Evolutionary conservation across 2,888 invertebrate genomes (phyloP).

Genomic region (Hoplodrina blanda): DNA sequence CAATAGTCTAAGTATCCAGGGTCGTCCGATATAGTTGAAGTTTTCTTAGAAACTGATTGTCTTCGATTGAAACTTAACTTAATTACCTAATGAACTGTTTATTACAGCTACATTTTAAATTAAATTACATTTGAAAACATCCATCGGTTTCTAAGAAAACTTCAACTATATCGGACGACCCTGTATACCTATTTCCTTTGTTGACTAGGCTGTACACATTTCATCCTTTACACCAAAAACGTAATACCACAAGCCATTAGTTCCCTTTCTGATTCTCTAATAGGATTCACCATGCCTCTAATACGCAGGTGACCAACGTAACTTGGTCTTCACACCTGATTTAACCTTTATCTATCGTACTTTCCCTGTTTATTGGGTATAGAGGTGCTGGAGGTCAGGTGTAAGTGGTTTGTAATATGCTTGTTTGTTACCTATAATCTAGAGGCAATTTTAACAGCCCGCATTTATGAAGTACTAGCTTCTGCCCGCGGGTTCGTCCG

Average conservation of each 20-base stretch:
- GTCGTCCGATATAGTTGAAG: too few relatives aligned
- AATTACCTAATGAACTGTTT: too few relatives aligned
- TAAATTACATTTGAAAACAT: too few relatives aligned
- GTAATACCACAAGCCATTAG: conserved; percentile 46
- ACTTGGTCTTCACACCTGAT: conserved; percentile 46
- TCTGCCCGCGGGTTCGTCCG: too few relatives aligned
- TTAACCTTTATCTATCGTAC: conserved; percentile 34
- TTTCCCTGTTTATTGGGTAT: conserved; percentile 31
- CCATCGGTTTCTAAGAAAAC: too few relatives aligned
- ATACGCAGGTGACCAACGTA: conserved; percentile 25
- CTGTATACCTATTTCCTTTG: too few relatives aligned
- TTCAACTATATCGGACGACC: too few relatives aligned
- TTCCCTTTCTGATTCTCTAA: conserved; percentile 47
- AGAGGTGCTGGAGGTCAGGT: conserved; percentile 46
- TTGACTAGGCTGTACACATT: too few relatives aligned
- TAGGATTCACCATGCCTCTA: conserved; percentile 43
- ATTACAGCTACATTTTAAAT: too few relatives aligned
- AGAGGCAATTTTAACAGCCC: conserved; percentile 31
- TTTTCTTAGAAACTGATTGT: too few relatives aligned
- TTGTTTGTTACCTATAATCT: conserved; percentile 41
- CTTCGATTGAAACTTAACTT: too few relatives aligned
- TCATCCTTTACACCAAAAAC: conserved; percentile 27
- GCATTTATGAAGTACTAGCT: background rate
- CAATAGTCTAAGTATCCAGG: too few relatives aligned
- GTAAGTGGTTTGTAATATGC: conserved; percentile 13